phyloP scores from a whole-genome alignment of 2,797 vertebrate species.

The Acanthis flammea region DNA sequence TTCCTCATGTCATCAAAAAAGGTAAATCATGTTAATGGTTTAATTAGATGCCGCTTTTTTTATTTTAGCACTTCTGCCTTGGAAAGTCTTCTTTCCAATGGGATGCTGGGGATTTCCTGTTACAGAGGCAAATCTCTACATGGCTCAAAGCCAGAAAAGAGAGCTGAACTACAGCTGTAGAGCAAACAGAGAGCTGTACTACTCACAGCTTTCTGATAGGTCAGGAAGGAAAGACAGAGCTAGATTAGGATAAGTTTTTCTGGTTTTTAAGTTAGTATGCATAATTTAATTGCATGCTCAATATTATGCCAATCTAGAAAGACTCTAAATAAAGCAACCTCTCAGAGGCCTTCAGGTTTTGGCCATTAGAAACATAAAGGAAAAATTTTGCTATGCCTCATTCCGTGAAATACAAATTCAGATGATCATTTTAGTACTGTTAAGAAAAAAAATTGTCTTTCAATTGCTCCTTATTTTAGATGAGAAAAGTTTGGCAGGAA shows the following conservation, averaged over 20 bases:
- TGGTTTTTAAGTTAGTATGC: neutral
- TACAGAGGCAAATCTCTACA: neutral
- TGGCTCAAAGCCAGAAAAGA: neutral
- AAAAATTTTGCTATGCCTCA: neutral
- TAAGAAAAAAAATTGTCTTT: neutral
- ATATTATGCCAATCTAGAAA: neutral
- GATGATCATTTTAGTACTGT: neutral
- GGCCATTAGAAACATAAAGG: neutral
- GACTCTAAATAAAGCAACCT: neutral
- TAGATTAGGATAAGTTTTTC: neutral
- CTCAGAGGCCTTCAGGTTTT: neutral
- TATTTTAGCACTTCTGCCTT: neutral
- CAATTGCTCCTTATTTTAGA: neutral
- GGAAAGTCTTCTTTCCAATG: neutral
- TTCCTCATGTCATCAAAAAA: neutral
- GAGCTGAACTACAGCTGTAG: neutral
- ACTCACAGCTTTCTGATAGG: neutral
- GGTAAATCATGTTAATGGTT: neutral
- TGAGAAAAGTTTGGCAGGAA: neutral
- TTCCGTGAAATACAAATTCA: neutral
- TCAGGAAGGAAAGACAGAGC: neutral
- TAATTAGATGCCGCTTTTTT: neutral
- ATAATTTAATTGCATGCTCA: neutral
- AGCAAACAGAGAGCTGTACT: neutral
- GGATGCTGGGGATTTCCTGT: slow-evolving; percentile 6